phyloP scores from a whole-genome alignment of 1,140 invertebrate genomes.

The Drosophila repletoides region DNA sequence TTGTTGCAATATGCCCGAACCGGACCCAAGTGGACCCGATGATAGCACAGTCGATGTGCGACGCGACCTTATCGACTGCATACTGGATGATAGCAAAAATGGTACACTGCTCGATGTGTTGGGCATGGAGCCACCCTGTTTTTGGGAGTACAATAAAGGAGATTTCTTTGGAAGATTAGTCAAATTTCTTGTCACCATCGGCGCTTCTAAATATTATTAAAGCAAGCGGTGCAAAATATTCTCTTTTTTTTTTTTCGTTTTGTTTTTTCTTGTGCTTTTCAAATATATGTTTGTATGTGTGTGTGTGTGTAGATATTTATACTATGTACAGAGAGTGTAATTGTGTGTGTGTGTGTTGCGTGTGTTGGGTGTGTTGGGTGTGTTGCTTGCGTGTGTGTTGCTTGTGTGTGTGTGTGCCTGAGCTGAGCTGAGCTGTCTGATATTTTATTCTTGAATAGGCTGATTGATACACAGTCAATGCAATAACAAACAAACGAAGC shows the following conservation, averaged over 20 bases:
- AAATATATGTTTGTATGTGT: too few relatives aligned
- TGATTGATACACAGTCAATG: slow-evolving; percentile 20
- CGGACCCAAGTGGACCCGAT: slow-evolving; percentile 83
- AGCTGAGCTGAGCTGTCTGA: slow-evolving; percentile 3
- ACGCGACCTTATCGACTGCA: slow-evolving; percentile 91
- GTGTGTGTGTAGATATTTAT: too few relatives aligned
- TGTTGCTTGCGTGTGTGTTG: too few relatives aligned
- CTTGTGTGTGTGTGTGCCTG: too few relatives aligned
- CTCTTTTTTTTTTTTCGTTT: background rate
- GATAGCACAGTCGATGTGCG: slow-evolving; percentile 87
- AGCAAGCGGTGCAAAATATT: slow-evolving; percentile 25
- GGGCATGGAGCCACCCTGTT: slow-evolving; percentile 92
- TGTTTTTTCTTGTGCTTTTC: slow-evolving; percentile 17
- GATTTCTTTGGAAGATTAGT: slow-evolving; percentile 83
- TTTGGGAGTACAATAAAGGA: slow-evolving; percentile 82
- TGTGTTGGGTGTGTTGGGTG: too few relatives aligned
- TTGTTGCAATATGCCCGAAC: slow-evolving; percentile 90
- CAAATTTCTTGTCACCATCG: slow-evolving; percentile 45
- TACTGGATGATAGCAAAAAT: slow-evolving; percentile 90
- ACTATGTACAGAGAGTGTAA: slow-evolving; percentile 50
- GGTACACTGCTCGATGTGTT: slow-evolving; percentile 94
- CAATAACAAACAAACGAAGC: slow-evolving; percentile 10
- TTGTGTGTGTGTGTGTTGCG: slow-evolving; percentile 25
- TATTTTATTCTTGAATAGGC: slow-evolving; percentile 28
- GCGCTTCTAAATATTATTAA: slow-evolving; percentile 6